Base-by-base conservation (phyloP, 2,113 vertebrate genomes). In the Mixornis gularis region DNA sequence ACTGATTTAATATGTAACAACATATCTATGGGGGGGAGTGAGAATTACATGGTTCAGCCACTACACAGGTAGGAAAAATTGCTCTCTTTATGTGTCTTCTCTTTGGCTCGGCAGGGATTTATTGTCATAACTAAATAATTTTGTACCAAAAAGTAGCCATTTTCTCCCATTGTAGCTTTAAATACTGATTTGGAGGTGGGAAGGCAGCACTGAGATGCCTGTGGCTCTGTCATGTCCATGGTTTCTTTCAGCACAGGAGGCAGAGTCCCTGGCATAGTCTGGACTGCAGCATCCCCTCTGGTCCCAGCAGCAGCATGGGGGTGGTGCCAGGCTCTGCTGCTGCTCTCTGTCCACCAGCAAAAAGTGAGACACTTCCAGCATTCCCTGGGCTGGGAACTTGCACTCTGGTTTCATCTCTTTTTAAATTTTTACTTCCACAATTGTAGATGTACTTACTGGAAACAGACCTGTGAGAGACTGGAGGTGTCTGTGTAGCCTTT, bases 61-160 rank as follows among this genome's bases (percentile, higher is more conserved):
- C 66, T 34, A 19, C 43, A 18, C 70, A 79, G 80, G 89, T 94
- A 79, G 92, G 92, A 87, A 63, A 94, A 95, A 93, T 70, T 87
- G 70, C 46, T 89, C 32, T 84, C 78, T 79, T 86, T 43, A 5
- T 76, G 84, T 40, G 32, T 72, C 58, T 95, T 65, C 70, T 93
- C 78, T 66, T 3, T 77, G 74, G 40, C 86, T 87, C 84, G 79
- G 84, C 89, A 85, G 74, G 91, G 66, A 85, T 87, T 89, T 93
- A 40, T 91, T 95, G 94, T 89, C 78, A 43, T 69, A 92, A 63
- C 49, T 46, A 76, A 92, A 55, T 69, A 70, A 95, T 93, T 92
- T 62, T 73, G 27, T 85, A 76, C 55, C 60, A 55, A 65, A 53
- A 69, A 76, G 36, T 66, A 87, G 70, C 78, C 78, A 63, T 93